phyloP scores from a whole-genome alignment of 2,797 vertebrate genomes.

The Semaprochilodus insignis region DNA sequence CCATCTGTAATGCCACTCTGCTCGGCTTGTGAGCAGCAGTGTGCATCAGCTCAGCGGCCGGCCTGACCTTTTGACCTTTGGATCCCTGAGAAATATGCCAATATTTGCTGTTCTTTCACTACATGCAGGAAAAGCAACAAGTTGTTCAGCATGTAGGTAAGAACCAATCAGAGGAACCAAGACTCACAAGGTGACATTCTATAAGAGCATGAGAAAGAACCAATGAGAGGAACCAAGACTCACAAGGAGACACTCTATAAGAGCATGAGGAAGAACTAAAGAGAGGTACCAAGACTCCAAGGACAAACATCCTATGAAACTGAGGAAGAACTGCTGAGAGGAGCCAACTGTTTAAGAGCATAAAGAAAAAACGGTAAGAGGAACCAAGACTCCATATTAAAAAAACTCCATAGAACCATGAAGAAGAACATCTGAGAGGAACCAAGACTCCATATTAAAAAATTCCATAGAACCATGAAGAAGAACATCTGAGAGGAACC shows the following conservation, averaged over 20 bases:
- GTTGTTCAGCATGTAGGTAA: not conserved
- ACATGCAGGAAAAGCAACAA: not conserved
- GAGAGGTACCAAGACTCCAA: not conserved
- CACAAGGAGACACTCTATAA: not conserved
- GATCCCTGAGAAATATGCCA: not conserved
- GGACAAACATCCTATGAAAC: not conserved
- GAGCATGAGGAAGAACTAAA: not conserved
- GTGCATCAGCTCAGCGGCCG: not conserved
- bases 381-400: not conserved
- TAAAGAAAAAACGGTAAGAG: not conserved
- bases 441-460: too few relatives aligned
- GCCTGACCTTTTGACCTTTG: not conserved
- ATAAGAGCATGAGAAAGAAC: not conserved
- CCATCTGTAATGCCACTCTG: constrained; percentile 4
- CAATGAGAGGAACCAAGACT: not conserved
- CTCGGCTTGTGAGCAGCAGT: not conserved
- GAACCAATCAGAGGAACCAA: not conserved
- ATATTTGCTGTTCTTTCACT: not conserved
- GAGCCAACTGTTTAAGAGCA: not conserved
- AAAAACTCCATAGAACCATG: too few relatives aligned
- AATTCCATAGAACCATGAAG: not conserved
- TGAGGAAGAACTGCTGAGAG: too few relatives aligned
- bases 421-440: not conserved
- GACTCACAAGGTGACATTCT: not conserved
- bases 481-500: not conserved